Base-by-base conservation (phyloP, 2,113 vertebrate species). In the Megalops atlanticus region DNA sequence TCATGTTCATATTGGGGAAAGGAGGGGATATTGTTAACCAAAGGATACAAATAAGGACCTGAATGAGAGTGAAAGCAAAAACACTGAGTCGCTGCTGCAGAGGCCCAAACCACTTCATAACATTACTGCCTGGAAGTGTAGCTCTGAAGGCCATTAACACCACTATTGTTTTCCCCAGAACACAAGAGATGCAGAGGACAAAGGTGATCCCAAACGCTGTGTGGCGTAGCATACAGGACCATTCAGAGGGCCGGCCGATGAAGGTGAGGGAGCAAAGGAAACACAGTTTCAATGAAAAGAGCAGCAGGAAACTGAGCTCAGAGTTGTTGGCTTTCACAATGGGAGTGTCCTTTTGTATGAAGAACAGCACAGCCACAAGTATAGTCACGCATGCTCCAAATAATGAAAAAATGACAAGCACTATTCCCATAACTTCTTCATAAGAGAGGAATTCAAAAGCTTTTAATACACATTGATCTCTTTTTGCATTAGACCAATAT, bases 11-110 rank as follows among this genome's bases (percentile, higher is more conserved):
- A 80, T 87, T 40, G 39, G 93, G 91, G 15, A 85, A 83, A 47
- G 94, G 94, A 0, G 93, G 91, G 1, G 91, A 87, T 27, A 92
- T 64, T 40, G 36, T 79, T 58, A 94, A 78, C 94, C 94, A 94
- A 8, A 92, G 27, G 15, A 81, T 74, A 86, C 94, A 95, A 54
- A 93, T 83, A 31, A 93, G 74, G 12, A 92, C 85, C 83, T 95
- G 94, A 38, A 94, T 74, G 21, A 86, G 81, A 35, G 91, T 94
- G 58, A 89, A 92, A 80, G 85, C 83, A 3, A 94, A 76, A 72
- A 95, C 92, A 74, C 91, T 90, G n/a, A 86, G 88, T 88, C 92
- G 87, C 84, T 94, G 93, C 49, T 54, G 49, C 18, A 24, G 49
- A 54, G 49, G 49, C 49, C 49, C 49, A 54, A 54, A 54, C 49